These are phyloP conservation scores for Chromoteleia sp. DNA, from an alignment of 2,888 invertebrate species.

Conservation along the genomic window DNA sequence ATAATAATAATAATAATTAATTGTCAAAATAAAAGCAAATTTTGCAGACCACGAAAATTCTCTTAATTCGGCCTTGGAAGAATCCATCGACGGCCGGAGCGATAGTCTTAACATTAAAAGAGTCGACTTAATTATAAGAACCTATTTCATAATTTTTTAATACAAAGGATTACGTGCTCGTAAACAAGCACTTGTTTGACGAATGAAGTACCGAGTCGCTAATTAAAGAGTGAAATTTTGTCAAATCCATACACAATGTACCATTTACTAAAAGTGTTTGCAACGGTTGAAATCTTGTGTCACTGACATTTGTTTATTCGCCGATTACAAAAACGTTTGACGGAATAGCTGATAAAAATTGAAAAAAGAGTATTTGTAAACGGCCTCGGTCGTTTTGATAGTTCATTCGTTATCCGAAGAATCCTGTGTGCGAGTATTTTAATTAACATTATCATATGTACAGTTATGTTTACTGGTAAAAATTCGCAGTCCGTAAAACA, in stretches of 20 bases:
- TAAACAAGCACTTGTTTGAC: constrained; percentile 26
- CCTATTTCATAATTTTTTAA: constrained; percentile 26
- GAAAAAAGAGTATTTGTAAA: constrained; percentile 30
- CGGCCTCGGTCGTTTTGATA: constrained; percentile 18
- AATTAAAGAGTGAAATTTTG: constrained; percentile 34
- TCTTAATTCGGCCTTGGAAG: constrained; percentile 58
- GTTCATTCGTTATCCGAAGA: constrained; percentile 22
- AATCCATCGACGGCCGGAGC: constrained; percentile 58
- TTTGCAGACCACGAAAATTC: constrained; percentile 17
- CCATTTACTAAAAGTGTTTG: constrained; percentile 46
- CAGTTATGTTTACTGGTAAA: constrained; percentile 25
- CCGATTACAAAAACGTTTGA: constrained; percentile 45
- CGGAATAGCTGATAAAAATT: constrained; percentile 52
- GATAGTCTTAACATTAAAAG: constrained; percentile 42
- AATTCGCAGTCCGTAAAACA: constrained; percentile 17
- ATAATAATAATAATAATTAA: constrained; percentile 8
- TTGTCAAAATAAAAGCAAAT: not conserved
- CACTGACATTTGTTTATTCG: constrained; percentile 8
- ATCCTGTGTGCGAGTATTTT: constrained; percentile 46
- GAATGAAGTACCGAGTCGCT: constrained; percentile 40
- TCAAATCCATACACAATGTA: constrained; percentile 27
- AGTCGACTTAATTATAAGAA: constrained; percentile 27
- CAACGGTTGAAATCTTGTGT: constrained; percentile 3
- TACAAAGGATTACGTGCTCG: constrained; percentile 33
- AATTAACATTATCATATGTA: constrained; percentile 52